These are phyloP conservation scores for Zoanthus sansibaricus DNA, from an alignment of 92 coral and sea anemone genomes.

Conservation along the genomic window DNA sequence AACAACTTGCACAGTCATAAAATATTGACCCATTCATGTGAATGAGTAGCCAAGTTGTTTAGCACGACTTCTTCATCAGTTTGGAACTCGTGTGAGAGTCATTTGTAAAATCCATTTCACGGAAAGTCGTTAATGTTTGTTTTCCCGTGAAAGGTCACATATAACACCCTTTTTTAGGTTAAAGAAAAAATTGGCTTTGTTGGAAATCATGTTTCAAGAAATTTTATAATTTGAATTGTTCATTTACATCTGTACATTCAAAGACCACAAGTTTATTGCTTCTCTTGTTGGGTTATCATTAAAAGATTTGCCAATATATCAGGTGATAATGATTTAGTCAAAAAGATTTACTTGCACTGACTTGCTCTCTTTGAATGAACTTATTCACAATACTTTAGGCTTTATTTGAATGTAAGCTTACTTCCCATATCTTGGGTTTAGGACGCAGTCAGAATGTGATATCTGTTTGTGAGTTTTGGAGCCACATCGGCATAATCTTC, in stretches of 20 bases:
- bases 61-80: too few relatives aligned
- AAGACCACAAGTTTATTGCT: not conserved
- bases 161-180: not conserved
- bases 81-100: too few relatives aligned
- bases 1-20: too few relatives aligned
- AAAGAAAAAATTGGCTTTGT: not conserved
- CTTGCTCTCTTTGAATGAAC: not conserved
- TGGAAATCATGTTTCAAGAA: slow-evolving; percentile 2
- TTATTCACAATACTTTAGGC: not conserved
- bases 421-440: slow-evolving; percentile 10
- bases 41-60: too few relatives aligned
- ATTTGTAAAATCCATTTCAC: too few relatives aligned
- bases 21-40: too few relatives aligned
- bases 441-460: slow-evolving; percentile 21
- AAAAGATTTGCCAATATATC: not conserved
- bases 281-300: not conserved
- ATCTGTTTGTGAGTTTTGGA: slow-evolving; percentile 7
- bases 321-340: not conserved
- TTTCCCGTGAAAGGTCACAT: not conserved
- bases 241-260: not conserved
- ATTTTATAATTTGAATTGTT: not conserved
- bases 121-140: too few relatives aligned
- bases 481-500: not conserved
- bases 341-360: not conserved
- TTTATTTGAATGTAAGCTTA: not conserved